Conservation (phyloP, 2,888 invertebrate genomes). For the Ectropis crepuscularia region DNA sequence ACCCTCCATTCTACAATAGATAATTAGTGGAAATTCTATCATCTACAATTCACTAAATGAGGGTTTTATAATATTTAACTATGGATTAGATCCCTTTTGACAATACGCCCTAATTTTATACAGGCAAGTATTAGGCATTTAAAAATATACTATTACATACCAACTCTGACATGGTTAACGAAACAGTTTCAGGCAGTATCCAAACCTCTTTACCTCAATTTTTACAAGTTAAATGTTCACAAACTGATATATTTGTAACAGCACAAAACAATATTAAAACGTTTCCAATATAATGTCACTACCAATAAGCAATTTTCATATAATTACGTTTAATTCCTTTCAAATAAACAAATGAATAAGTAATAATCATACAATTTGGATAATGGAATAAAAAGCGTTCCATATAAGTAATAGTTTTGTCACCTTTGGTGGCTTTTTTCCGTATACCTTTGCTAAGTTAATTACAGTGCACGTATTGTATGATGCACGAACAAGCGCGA, state of each 20-base stretch:
- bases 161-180: constrained; percentile 21
- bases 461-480: constrained; percentile 65
- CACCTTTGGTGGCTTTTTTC: constrained; percentile 74
- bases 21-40: constrained; percentile 54
- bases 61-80: constrained; percentile 57
- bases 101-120: constrained; percentile 64
- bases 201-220: constrained; percentile 70
- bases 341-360: constrained; percentile 45
- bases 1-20: constrained; percentile 40
- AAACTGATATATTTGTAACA: constrained; percentile 52
- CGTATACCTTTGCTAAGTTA: constrained; percentile 77
- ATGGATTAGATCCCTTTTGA: constrained; percentile 68
- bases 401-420: constrained; percentile 60
- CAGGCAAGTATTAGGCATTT: constrained; percentile 80
- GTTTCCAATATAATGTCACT: constrained; percentile 54
- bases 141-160: constrained; percentile 49
- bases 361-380: constrained; percentile 32
- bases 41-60: constrained; percentile 66
- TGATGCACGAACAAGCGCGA: constrained; percentile 61
- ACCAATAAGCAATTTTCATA: constrained; percentile 52
- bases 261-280: constrained; percentile 60
- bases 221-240: constrained; percentile 45
- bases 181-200: constrained; percentile 42
- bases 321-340: constrained; percentile 46
- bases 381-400: constrained; percentile 50